Percentiles rank a stretch among this genome's conserved stretches.
Conservation (phyloP, 2,113 vertebrate species). For the Lipotes vexillifer region DNA sequence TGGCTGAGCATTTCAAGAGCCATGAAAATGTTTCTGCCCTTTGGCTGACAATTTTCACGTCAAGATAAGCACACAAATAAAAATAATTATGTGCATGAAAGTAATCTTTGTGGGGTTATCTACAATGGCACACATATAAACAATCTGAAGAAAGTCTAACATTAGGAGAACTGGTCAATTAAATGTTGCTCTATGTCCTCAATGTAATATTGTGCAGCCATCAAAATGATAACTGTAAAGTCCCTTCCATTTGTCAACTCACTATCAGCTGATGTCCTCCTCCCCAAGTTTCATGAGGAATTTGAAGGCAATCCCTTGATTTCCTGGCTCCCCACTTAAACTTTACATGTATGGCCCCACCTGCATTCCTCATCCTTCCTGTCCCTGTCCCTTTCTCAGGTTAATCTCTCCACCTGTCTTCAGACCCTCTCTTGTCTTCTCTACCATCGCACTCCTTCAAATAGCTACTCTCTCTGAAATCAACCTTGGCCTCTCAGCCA, state of each 20-base stretch:
- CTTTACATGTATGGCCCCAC: too few relatives aligned
- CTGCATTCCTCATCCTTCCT: neutral
- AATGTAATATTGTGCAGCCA: neutral
- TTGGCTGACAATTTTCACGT: slow-evolving; percentile 23
- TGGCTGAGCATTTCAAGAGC: slow-evolving; percentile 4
- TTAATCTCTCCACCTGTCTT: neutral
- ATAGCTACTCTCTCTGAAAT: neutral
- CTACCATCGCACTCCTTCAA: neutral
- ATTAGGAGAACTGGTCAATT: neutral
- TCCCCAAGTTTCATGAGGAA: neutral
- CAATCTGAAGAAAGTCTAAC: neutral
- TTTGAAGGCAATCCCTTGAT: neutral
- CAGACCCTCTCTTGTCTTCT: neutral
- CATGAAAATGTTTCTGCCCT: slow-evolving; percentile 32
- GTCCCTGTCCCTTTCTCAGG: neutral
- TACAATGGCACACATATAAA: neutral
- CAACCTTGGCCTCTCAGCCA: neutral
- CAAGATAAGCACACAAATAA: slow-evolving; percentile 38
- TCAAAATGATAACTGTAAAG: neutral
- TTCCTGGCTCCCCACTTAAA: neutral
- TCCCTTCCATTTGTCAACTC: neutral
- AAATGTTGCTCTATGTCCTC: neutral
- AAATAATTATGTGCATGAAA: slow-evolving; percentile 13
- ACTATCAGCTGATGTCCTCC: neutral
- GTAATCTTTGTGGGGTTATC: neutral